Evolutionary conservation across 1,140 invertebrate genomes (phyloP), one percentile per base, ranked within the genome.

Genomic region (Orius insidiosus): DNA sequence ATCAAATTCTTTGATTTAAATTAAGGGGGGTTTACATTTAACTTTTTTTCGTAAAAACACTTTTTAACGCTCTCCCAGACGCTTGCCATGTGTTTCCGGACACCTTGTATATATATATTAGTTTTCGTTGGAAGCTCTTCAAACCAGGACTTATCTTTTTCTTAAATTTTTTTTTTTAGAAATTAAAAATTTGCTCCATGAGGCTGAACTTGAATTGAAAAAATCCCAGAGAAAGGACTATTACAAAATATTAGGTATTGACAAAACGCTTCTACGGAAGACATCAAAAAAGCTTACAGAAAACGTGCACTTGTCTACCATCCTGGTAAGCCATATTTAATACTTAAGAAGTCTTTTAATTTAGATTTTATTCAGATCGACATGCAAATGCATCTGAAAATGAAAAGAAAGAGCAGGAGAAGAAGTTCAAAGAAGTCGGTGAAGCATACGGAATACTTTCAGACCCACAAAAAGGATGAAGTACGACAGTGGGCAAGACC

Each of bases 171-270:
- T 44, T 11, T 46, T 54, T 53, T 24, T 40, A 71, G 83, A 85
- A 52, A 76, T 78, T 44, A 80, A 78, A 63, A 71, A 74, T 52
- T 56, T 85, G 38, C 63, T 95, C 13, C 73, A 80, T 56, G 80
- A 92, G 50, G 89, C 90, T 1, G 93, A 94, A 67, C 60, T 85
- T 35, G 78, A 80, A 18, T 61, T 94, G 41, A 90, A 88, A 60
- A 84, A 74, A 65, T 86, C 85, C 0, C 94, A 94, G 70, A 83
- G 89, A 46, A 98, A 97, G 70, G 92, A 98, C 62, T 98, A 96
- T 65, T 98, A 98, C 58, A 92, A 94, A 64, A 93, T 94, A 55
- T 68, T 98, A 33, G 90, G 92, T 11, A 68, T 98, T 30, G 68
- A 76, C 0, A 85, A 82, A 78, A 69, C 58, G 88, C 92, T 3